These are phyloP conservation scores for Daubentonia madagascariensis DNA, from an alignment of 2,113 vertebrate genomes.

Conservation along the genomic window DNA sequence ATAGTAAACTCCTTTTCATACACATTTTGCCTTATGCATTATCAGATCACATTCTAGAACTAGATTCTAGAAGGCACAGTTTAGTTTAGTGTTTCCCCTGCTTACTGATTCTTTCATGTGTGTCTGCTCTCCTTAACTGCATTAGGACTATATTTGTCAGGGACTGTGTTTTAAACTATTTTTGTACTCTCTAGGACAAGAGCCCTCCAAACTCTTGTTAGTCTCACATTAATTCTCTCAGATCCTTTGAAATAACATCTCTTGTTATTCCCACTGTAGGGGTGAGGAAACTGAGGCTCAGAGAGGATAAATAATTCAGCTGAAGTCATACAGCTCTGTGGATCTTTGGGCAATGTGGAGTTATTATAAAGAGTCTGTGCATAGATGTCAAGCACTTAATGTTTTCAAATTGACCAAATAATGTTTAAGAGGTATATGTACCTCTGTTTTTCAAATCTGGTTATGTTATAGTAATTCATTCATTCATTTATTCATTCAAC, in stretches of 20 bases:
- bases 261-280: neutral
- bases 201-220: neutral
- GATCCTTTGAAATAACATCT: neutral
- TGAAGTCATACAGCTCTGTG: neutral
- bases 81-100: neutral
- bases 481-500: neutral
- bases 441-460: neutral
- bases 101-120: neutral
- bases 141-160: neutral
- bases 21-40: neutral
- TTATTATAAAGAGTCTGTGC: neutral
- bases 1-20: neutral
- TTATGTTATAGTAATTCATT: neutral
- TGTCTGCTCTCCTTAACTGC: neutral
- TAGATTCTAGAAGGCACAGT: neutral
- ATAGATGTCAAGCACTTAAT: neutral
- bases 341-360: neutral
- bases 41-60: neutral
- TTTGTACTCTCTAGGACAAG: neutral
- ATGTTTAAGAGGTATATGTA: neutral
- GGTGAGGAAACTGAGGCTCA: neutral
- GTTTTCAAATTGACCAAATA: neutral
- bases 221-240: conserved; percentile 12
- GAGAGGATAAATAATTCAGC: neutral
- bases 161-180: neutral